phyloP scores from a whole-genome alignment of 1,140 invertebrate species.

The Ectropis grisescens region DNA sequence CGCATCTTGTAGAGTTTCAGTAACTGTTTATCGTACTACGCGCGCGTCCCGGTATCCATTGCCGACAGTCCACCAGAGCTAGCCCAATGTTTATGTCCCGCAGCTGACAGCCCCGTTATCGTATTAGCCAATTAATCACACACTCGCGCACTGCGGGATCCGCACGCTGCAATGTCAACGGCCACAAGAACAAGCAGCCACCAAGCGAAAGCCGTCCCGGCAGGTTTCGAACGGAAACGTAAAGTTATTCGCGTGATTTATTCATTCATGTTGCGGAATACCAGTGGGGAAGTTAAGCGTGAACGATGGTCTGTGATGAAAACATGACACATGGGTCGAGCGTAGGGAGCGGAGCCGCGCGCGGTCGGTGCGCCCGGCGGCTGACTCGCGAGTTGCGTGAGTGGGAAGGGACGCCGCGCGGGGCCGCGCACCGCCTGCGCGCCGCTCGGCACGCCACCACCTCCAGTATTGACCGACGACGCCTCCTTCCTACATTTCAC shows the following conservation, averaged over 20 bases:
- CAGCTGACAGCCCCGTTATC: conserved; percentile 51
- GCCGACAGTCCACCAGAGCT: conserved; percentile 31
- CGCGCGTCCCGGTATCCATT: conserved; percentile 30
- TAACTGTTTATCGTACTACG: conserved; percentile 15
- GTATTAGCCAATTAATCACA: conserved; percentile 59
- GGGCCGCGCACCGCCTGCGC: conserved; percentile 35
- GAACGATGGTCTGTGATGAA: conserved; percentile 46
- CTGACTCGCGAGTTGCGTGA: conserved; percentile 60
- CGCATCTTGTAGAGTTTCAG: conserved; percentile 39
- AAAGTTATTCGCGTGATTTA: conserved; percentile 14
- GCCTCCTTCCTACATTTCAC: conserved; percentile 64
- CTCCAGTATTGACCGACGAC: conserved; percentile 67
- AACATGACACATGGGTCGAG: conserved; percentile 59
- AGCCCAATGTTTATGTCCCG: conserved; percentile 59
- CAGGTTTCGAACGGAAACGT: conserved; percentile 6
- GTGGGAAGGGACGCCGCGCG: conserved; percentile 25
- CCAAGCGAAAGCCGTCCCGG: conserved; percentile 47
- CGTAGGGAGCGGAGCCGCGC: conserved; percentile 26
- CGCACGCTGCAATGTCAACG: conserved; percentile 66
- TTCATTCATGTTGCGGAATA: conserved; percentile 38
- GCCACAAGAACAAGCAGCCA: conserved; percentile 58
- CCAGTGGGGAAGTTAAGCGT: conserved; percentile 30
- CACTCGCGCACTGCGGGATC: conserved; percentile 66
- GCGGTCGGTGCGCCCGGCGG: conserved; percentile 57
- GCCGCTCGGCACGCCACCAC: conserved; percentile 32